phyloP scores from a whole-genome alignment of 2,888 invertebrate species.

The Metopia argyrocephala region DNA sequence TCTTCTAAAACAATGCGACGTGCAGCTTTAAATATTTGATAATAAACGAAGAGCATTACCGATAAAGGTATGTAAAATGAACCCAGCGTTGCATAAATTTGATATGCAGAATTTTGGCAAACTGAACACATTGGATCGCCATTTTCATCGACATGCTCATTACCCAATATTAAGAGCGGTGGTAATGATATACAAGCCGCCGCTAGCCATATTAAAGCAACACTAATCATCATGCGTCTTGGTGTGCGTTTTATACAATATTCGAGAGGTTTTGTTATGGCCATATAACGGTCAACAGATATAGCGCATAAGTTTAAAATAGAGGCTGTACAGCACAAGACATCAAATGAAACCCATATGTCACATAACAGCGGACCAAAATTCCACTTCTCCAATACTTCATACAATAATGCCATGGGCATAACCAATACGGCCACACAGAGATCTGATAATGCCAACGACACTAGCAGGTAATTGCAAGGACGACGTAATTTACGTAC shows the following conservation, averaged over 20 bases:
- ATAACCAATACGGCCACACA: constrained; percentile 97
- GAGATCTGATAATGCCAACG: constrained; percentile 96
- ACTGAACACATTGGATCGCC: constrained; percentile 88
- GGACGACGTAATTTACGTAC: constrained; percentile 94
- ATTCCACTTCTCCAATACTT: constrained; percentile 94
- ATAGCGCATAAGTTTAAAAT: constrained; percentile 99
- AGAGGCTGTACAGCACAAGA: constrained; percentile 98
- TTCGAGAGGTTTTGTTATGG: constrained; percentile 94
- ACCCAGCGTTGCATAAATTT: constrained; percentile 96
- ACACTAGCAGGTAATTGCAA: constrained; percentile 94
- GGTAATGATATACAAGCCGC: constrained; percentile 96
- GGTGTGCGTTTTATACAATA: constrained; percentile 97
- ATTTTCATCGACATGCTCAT: constrained; percentile 85
- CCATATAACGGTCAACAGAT: constrained; percentile 96
- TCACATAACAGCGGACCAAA: constrained; percentile 94
- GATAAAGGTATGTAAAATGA: constrained; percentile 97
- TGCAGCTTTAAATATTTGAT: constrained; percentile 96
- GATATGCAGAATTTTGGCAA: constrained; percentile 96
- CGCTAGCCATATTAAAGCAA: constrained; percentile 94
- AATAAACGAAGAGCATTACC: constrained; percentile 98
- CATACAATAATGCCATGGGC: constrained; percentile 97
- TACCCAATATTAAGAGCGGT: constrained; percentile 92
- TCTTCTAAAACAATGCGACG: constrained; percentile 95
- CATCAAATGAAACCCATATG: constrained; percentile 98
- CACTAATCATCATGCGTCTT: constrained; percentile 92